A percentile compares a stretch with the other conserved stretches of the same genome.
phyloP scores from a whole-genome alignment of 2,888 invertebrate genomes.

The Noctua janthina region DNA sequence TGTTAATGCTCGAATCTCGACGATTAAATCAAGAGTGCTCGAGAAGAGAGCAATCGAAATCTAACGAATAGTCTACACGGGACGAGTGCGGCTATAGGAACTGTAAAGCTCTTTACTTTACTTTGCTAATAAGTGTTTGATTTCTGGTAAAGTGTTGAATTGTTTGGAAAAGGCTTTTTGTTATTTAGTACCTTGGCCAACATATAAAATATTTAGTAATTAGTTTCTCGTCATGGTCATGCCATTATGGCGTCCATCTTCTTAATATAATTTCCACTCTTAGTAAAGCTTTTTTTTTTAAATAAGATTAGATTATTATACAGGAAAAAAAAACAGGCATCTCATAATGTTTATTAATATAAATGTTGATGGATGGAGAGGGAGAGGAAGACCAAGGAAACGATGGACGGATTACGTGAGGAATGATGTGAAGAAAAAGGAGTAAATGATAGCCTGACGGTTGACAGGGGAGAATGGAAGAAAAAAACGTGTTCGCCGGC shows the following conservation, averaged over 20 bases:
- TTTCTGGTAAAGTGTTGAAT: conserved; percentile 24
- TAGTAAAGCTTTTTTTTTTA: not conserved
- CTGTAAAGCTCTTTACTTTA: conserved; percentile 51
- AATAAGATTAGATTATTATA: not conserved
- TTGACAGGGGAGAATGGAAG: too few species aligned
- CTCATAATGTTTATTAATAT: not conserved
- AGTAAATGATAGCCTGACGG: too few species aligned
- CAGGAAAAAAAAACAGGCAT: not conserved
- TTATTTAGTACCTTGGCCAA: not conserved
- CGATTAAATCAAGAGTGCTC: conserved; percentile 71
- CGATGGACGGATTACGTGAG: too few species aligned
- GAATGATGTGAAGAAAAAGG: too few species aligned
- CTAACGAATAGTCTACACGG: conserved; percentile 55
- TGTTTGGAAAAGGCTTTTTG: conserved; percentile 2
- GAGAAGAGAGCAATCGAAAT: conserved; percentile 68
- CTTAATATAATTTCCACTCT: not conserved
- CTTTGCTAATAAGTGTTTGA: conserved; percentile 53
- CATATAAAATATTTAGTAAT: not conserved
- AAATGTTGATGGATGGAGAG: too few species aligned
- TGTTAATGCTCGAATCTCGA: conserved; percentile 76
- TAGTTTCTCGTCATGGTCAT: not conserved
- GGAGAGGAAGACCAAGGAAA: too few species aligned
- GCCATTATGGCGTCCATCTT: not conserved
- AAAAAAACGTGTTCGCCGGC: too few species aligned
- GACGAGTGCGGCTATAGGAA: conserved; percentile 36